A percentile compares a stretch with the other conserved stretches of the same genome.
phyloP scores from a whole-genome alignment of 2,888 invertebrate genomes.

The Campoplex capitator region DNA sequence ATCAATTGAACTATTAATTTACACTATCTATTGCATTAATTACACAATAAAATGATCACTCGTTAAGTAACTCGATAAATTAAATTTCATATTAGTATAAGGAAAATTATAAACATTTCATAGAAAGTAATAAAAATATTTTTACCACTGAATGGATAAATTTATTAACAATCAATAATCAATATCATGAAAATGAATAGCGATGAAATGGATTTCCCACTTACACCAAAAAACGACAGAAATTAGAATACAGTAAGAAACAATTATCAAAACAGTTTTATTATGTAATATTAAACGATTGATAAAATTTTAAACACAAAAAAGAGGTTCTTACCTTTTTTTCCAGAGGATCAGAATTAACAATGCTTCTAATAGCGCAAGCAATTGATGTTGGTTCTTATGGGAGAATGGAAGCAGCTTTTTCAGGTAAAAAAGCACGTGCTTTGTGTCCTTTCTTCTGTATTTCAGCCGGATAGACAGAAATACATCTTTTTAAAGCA shows the following conservation, averaged over 20 bases:
- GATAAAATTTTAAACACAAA: background rate
- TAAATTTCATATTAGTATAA: no score
- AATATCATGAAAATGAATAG: no score
- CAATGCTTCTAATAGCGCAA: constrained; percentile 94
- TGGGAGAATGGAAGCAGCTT: constrained; percentile 92
- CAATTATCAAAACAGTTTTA: no score
- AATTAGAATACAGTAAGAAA: no score
- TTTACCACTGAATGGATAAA: background rate
- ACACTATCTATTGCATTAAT: no score
- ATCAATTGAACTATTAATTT: no score
- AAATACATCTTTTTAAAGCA: constrained; percentile 88
- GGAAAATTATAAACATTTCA: no score
- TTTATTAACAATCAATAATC: background rate
- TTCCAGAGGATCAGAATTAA: constrained; percentile 89
- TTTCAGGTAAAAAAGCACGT: constrained; percentile 91
- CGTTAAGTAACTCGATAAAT: background rate
- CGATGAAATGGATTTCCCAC: no score
- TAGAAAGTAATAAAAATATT: background rate
- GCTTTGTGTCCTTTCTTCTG: constrained; percentile 90
- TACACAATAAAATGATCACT: no score
- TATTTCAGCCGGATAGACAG: constrained; percentile 90
- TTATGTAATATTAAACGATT: no score
- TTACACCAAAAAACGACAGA: background rate
- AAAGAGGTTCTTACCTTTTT: constrained; percentile 76
- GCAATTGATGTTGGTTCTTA: constrained; percentile 92